Evolutionary conservation across 2,888 invertebrate genomes (phyloP), one percentile per base, ranked within the genome.

Genomic region (Strigamia crassipes): DNA sequence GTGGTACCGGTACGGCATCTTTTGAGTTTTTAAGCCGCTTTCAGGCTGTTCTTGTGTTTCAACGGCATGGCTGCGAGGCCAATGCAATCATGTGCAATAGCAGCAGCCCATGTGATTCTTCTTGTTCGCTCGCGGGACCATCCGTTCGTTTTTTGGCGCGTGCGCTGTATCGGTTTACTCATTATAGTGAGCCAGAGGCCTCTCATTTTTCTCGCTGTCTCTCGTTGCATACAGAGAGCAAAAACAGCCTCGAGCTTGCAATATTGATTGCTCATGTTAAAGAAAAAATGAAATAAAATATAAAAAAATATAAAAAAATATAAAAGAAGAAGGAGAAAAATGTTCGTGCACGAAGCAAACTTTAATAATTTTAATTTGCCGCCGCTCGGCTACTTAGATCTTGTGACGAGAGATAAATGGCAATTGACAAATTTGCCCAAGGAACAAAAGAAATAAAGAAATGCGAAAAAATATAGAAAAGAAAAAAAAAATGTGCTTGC

Each of bases 91-190:
- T 78, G 78, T 38, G 78, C 78, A 78, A 78, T 38, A 38, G 78
- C 78, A 78, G 38, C 34, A 78, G 78, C 78, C 38, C 18, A 78
- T 31, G 78, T 27, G 78, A 78, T 31, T 38, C 78, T 78, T 78
- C 31, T 38, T 78, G n/a, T n/a, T n/a, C 9, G 78, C 78, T 78
- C 34, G 78, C 78, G 78, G 78, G 31, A 38, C 78, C 61, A 18
- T 38, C 6, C 34, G 10, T 78, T 38, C 31, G 78, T 38, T 78
- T 61, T 61, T 61, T 61, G 61, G 61, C 78, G 78, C 78, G 78
- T 78, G 78, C 78, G 78, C 79, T 79, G 79, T 79, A 79, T 79
- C 79, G 46, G 79, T 42, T 79, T 79, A 79, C 79, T 79, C 79
- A 79, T 79, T 79, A 79, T 42, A 42, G 34, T 42, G 38, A 27